Percentiles rank a stretch among this genome's conserved stretches.
Conservation (phyloP, 2,113 vertebrate species). For the Buteo buteo region DNA sequence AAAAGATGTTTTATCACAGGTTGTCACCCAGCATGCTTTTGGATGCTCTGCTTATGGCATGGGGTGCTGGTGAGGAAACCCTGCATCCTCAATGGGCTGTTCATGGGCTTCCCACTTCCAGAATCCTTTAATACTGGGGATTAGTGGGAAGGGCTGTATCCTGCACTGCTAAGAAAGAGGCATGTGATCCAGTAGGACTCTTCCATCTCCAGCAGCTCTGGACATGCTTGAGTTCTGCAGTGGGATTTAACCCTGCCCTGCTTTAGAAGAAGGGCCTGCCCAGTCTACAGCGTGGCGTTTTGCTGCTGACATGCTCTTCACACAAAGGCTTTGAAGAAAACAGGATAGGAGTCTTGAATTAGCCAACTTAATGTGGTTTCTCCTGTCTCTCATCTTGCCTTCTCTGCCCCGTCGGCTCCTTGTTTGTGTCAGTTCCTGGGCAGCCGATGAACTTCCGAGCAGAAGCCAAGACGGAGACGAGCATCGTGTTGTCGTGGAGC, state of each 20-base stretch:
- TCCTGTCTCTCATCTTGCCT: background rate
- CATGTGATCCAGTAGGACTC: background rate
- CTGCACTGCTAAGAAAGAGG: background rate
- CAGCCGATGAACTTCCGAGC: constrained; percentile 94
- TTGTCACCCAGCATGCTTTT: background rate
- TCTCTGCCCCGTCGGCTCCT: background rate
- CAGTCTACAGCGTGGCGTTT: background rate
- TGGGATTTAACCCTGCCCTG: background rate
- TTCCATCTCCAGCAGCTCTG: background rate
- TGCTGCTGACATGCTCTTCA: background rate
- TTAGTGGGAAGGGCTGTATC: background rate
- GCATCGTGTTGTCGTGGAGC: constrained; percentile 90
- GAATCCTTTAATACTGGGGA: background rate
- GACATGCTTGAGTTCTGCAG: background rate
- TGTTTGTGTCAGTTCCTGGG: constrained; percentile 81
- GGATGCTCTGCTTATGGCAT: fast-evolving
- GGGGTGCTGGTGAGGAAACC: background rate
- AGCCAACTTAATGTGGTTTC: background rate
- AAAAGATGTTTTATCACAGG: background rate
- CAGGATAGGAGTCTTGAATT: background rate
- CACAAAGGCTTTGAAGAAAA: background rate
- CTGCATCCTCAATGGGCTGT: background rate
- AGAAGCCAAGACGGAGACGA: constrained; percentile 90
- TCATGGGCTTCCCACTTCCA: background rate
- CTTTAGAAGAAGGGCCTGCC: background rate